These are phyloP conservation scores for Crepidodera aurea DNA, from an alignment of 2,888 invertebrate species.

Conservation along the genomic window DNA sequence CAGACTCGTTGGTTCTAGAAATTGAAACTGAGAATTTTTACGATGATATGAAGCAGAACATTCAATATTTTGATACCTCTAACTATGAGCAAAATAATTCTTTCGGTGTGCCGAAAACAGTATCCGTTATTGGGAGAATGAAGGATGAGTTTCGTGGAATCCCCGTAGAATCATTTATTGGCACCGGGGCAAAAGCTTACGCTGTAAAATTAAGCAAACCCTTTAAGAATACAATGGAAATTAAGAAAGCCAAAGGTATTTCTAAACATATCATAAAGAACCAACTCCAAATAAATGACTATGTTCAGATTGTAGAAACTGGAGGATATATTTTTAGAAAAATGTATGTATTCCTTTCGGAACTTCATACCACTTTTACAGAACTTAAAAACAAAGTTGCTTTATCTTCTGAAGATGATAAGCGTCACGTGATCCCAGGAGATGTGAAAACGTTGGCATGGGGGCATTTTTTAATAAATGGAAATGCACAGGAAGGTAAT, in stretches of 20 bases:
- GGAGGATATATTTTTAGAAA: constrained; percentile 12
- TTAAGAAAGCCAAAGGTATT: no score
- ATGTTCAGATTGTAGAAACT: constrained; percentile 2
- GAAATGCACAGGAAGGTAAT: neutral
- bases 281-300: no score
- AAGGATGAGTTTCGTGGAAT: no score
- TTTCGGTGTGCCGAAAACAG: neutral
- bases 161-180: no score
- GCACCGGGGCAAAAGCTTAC: no score
- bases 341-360: no score
- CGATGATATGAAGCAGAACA: neutral
- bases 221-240: no score
- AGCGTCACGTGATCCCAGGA: constrained; percentile 10
- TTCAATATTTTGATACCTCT: neutral
- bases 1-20: no score
- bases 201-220: no score
- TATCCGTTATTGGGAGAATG: neutral
- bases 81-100: neutral
- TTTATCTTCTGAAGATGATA: constrained; percentile 11
- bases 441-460: constrained; percentile 19
- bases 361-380: constrained; percentile 19
- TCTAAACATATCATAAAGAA: no score
- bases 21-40: neutral
- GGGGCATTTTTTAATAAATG: constrained; percentile 13
- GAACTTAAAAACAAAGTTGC: constrained; percentile 23